These are phyloP conservation scores for Triplophysa yarkandensis DNA, from an alignment of 2,797 vertebrate genomes.

Conservation along the genomic window DNA sequence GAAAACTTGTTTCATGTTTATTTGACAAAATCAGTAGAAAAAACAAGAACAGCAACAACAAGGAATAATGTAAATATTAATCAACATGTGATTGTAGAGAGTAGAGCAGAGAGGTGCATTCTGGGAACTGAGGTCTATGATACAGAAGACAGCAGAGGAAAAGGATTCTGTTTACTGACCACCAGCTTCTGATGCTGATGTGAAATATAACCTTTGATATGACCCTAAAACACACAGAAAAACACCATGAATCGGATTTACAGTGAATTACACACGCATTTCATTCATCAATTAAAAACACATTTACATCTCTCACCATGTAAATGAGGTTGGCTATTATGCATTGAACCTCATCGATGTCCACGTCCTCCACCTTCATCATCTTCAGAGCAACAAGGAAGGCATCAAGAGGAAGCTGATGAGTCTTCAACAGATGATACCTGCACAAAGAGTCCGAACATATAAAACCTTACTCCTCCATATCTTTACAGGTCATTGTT, in stretches of 20 bases:
- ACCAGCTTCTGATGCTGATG: constrained; percentile 98
- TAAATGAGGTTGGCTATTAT: constrained; percentile 96
- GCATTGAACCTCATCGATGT: constrained; percentile 95
- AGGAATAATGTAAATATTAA: background rate
- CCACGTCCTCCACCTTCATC: constrained; percentile 93
- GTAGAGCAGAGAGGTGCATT: constrained; percentile 41
- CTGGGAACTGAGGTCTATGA: constrained; percentile 71
- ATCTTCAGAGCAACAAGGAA: constrained; percentile 90
- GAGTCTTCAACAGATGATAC: constrained; percentile 88
- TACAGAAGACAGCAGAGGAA: constrained; percentile 87
- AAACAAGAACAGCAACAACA: background rate
- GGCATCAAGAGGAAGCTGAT: constrained; percentile 92
- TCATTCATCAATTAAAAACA: too few species aligned
- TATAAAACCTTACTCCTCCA: background rate
- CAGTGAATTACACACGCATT: too few species aligned
- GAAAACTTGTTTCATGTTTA: constrained; percentile 49
- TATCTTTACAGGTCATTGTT: too few species aligned
- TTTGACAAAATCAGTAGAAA: constrained; percentile 47
- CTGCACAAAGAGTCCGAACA: constrained; percentile 64
- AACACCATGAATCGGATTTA: constrained; percentile 9
- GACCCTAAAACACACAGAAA: constrained; percentile 77
- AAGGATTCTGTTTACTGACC: constrained; percentile 97
- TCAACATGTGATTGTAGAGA: background rate
- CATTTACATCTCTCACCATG: constrained; percentile 77
- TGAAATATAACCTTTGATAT: constrained; percentile 98